phyloP scores from a whole-genome alignment of 2,113 vertebrate genomes.

The Merops nubicus region DNA sequence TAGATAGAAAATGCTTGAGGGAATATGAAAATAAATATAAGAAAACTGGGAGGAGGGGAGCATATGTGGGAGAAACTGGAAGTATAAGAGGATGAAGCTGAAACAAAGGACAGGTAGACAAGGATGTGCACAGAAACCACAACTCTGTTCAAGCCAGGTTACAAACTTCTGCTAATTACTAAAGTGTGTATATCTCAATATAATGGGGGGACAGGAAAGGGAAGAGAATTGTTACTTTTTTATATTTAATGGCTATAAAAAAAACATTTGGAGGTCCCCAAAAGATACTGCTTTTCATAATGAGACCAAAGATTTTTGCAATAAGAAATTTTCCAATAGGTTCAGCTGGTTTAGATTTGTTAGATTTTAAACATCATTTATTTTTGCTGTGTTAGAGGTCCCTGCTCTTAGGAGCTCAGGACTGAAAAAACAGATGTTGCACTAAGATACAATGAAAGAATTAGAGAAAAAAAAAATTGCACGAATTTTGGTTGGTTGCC shows the following conservation, averaged over 20 bases:
- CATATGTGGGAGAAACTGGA: background rate
- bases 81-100: background rate
- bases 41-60: background rate
- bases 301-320: background rate
- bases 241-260: background rate
- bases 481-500: background rate
- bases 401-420: background rate
- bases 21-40: background rate
- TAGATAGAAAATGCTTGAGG: background rate
- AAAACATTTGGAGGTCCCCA: background rate
- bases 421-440: background rate
- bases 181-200: background rate
- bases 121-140: background rate
- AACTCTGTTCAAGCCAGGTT: background rate
- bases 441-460: background rate
- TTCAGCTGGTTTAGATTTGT: background rate
- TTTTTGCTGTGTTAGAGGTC: background rate
- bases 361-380: background rate
- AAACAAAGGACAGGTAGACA: background rate
- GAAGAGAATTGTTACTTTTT: background rate
- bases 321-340: background rate
- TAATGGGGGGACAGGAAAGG: fast-evolving
- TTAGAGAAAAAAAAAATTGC: background rate
- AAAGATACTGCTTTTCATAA: background rate
- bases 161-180: background rate